A percentile compares a stretch with the other conserved stretches of the same genome.
Conservation (phyloP, 37 sponge, comb jelly and placozoan genomes). For the Ianthella basta region DNA sequence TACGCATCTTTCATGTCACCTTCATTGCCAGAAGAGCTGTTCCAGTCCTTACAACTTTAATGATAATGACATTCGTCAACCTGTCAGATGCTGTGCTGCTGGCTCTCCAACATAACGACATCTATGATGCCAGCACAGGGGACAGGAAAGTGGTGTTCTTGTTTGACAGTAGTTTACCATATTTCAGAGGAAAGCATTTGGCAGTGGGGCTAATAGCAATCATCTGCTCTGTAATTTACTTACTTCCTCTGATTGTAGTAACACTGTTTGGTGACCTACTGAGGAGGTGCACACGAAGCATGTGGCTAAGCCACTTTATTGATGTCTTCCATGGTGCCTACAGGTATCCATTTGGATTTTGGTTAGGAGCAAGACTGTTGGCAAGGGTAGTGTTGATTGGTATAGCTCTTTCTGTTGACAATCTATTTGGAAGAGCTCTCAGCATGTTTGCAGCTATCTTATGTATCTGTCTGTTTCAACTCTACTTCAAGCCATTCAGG, state of each 20-base stretch:
- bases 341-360: constrained; percentile 19
- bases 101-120: not conserved
- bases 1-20: not conserved
- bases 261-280: constrained; percentile 9
- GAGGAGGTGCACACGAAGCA: not conserved
- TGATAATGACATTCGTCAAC: constrained; percentile 19
- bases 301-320: constrained; percentile 13
- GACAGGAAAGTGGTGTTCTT: not conserved
- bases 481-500: not conserved
- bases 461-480: not conserved
- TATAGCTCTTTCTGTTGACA: not conserved
- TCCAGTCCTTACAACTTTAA: constrained; percentile 28
- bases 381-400: not conserved
- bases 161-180: not conserved
- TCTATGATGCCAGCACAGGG: constrained; percentile 3
- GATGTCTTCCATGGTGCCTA: constrained; percentile 28
- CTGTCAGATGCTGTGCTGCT: not conserved
- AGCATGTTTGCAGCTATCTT: not conserved
- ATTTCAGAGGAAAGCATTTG: constrained; percentile 22
- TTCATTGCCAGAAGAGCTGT: constrained; percentile 6
- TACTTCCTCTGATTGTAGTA: constrained; percentile 7
- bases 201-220: not conserved
- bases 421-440: not conserved
- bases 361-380: not conserved
- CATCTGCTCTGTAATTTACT: not conserved